These are phyloP conservation scores for Agrotis clavis DNA, from an alignment of 2,888 invertebrate genomes.

Conservation along the genomic window DNA sequence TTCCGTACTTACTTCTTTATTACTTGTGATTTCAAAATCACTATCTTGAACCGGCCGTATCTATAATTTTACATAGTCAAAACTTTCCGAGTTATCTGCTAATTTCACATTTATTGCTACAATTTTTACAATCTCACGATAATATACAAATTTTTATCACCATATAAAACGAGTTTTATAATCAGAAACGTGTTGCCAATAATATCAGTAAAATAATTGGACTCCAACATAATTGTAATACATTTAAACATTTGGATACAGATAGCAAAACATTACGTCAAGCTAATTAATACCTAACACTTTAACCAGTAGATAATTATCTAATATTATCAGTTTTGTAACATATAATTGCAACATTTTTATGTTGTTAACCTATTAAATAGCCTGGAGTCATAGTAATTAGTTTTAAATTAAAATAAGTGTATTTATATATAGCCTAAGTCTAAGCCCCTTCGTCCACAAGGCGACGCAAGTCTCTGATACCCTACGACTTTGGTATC, in stretches of 20 bases:
- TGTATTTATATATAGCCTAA: no score
- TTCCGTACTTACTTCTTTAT: no score
- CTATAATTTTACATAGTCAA: no score
- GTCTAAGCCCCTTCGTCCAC: no score
- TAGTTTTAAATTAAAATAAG: neutral
- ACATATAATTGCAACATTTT: slow-evolving; percentile 30
- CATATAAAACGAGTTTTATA: slow-evolving; percentile 28
- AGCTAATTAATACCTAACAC: slow-evolving; percentile 29
- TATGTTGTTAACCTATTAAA: slow-evolving; percentile 15
- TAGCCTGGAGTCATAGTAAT: slow-evolving; percentile 10
- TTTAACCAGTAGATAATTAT: slow-evolving; percentile 34
- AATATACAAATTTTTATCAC: slow-evolving; percentile 26
- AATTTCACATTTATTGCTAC: neutral
- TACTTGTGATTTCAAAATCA: no score
- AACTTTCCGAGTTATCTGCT: no score
- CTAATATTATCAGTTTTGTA: slow-evolving; percentile 38
- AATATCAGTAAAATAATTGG: slow-evolving; percentile 46
- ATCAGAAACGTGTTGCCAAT: slow-evolving; percentile 26
- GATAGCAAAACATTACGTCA: slow-evolving; percentile 43
- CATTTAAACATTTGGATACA: slow-evolving; percentile 35
- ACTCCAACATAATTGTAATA: neutral
- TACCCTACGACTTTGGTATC: no score
- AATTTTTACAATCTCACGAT: neutral
- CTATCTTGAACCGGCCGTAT: no score
- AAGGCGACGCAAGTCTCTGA: no score